Evolutionary conservation across 2,888 invertebrate species (phyloP).

Genomic region (Dioctria rufipes): DNA sequence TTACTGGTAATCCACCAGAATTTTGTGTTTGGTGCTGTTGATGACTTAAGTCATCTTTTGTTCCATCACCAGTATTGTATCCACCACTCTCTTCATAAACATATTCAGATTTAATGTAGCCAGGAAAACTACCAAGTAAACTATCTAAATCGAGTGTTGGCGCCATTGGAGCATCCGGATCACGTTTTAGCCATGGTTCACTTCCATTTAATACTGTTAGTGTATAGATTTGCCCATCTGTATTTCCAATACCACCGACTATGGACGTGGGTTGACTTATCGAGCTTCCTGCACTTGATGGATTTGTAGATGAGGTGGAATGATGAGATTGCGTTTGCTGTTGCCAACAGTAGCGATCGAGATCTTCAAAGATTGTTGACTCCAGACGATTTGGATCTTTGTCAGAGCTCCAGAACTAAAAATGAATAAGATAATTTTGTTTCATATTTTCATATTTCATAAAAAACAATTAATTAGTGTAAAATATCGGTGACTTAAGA

Average conservation of each 20-base stretch:
- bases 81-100: slow-evolving; percentile 85
- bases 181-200: slow-evolving; percentile 79
- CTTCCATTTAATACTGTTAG: slow-evolving; percentile 88
- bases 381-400: slow-evolving; percentile 82
- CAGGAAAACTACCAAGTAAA: slow-evolving; percentile 81
- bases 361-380: slow-evolving; percentile 85
- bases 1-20: slow-evolving; percentile 62
- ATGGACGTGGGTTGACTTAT: slow-evolving; percentile 64
- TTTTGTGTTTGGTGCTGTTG: slow-evolving; percentile 60
- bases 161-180: slow-evolving; percentile 74
- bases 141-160: slow-evolving; percentile 83
- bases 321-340: slow-evolving; percentile 72
- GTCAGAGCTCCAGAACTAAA: slow-evolving; percentile 70
- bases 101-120: slow-evolving; percentile 82
- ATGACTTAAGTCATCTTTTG: slow-evolving; percentile 73
- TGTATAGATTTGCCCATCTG: slow-evolving; percentile 87
- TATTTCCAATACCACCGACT: slow-evolving; percentile 73
- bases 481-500: too few relatives aligned
- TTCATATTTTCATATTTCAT: background rate
- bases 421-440: slow-evolving; percentile 47
- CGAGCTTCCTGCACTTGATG: slow-evolving; percentile 63
- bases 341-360: slow-evolving; percentile 89
- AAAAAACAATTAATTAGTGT: background rate
- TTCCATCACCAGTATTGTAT: slow-evolving; percentile 77
- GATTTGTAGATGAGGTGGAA: slow-evolving; percentile 72